Evolutionary conservation across 2,797 vertebrate genomes (phyloP).

Genomic region (Centropyge bicolor): DNA sequence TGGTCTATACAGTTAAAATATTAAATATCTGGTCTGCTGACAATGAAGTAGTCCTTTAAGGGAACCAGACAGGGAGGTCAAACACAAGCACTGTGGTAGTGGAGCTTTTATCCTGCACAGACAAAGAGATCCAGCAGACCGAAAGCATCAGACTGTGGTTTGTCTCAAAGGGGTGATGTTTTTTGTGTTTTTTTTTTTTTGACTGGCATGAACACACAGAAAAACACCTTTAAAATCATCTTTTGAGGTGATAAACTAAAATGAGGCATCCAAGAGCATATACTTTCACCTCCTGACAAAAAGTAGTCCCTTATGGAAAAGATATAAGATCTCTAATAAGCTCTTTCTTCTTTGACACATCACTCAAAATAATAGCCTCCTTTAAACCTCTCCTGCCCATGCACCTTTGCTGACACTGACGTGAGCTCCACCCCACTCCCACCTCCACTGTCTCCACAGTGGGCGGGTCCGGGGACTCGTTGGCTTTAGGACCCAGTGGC

Average conservation of each 20-base stretch:
- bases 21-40: constrained; percentile 11
- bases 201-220: constrained; percentile 21
- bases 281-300: constrained; percentile 1
- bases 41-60: constrained; percentile 46
- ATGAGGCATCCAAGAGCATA: background rate
- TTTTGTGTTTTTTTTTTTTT: background rate
- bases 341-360: constrained; percentile 31
- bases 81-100: constrained; percentile 51
- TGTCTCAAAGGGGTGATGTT: constrained; percentile 38
- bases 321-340: background rate
- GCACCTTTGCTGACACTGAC: constrained; percentile 27
- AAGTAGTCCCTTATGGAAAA: background rate
- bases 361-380: background rate
- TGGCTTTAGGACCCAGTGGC: constrained; percentile 97
- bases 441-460: constrained; percentile 39
- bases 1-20: constrained; percentile 15
- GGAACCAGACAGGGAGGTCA: constrained; percentile 43
- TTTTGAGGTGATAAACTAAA: background rate
- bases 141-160: constrained; percentile 61
- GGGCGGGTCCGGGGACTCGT: constrained; percentile 63
- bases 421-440: constrained; percentile 53
- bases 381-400: constrained; percentile 5
- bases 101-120: constrained; percentile 59
- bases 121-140: constrained; percentile 69
- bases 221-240: constrained; percentile 26